Evolutionary conservation across 1,140 invertebrate species (phyloP).

Genomic region (Leucophenga varia): DNA sequence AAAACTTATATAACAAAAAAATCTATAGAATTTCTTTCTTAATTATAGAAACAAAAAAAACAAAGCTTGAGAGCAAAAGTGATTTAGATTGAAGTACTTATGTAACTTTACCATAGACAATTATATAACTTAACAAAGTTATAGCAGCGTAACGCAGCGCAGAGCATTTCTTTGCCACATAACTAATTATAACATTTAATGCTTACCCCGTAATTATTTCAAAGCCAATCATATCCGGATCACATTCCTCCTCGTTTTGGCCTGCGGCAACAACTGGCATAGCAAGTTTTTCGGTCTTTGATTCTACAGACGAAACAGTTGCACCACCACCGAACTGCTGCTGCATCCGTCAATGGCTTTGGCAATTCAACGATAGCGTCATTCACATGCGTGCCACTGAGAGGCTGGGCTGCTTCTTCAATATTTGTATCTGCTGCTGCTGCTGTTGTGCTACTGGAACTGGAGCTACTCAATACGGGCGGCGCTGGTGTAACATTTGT

Average conservation of each 20-base stretch:
- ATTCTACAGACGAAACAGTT: constrained; percentile 2
- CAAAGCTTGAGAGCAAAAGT: no score
- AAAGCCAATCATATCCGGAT: constrained; percentile 82
- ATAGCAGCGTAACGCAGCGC: no score
- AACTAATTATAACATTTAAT: no score
- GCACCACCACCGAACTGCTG: no score
- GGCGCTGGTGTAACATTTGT: constrained; percentile 20
- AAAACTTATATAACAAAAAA: no score
- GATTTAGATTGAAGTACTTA: no score
- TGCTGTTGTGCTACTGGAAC: constrained; percentile 7
- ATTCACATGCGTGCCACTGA: constrained; percentile 12
- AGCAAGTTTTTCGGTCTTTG: constrained; percentile 5
- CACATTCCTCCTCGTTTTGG: constrained; percentile 64
- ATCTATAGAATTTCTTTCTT: no score
- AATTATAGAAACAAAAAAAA: no score
- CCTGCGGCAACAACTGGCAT: constrained; percentile 1
- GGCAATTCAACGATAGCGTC: constrained; percentile 17
- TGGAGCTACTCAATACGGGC: background rate
- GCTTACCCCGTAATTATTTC: constrained; percentile 79
- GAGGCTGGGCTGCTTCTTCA: background rate
- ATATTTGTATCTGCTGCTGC: constrained; percentile 16
- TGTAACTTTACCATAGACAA: no score
- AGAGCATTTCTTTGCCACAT: no score
- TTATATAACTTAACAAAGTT: no score
- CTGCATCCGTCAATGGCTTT: constrained; percentile 20